Evolutionary conservation across 2,113 vertebrate genomes (phyloP), one percentile per base, ranked within the genome.

Genomic region (Callithrix jacchus): DNA sequence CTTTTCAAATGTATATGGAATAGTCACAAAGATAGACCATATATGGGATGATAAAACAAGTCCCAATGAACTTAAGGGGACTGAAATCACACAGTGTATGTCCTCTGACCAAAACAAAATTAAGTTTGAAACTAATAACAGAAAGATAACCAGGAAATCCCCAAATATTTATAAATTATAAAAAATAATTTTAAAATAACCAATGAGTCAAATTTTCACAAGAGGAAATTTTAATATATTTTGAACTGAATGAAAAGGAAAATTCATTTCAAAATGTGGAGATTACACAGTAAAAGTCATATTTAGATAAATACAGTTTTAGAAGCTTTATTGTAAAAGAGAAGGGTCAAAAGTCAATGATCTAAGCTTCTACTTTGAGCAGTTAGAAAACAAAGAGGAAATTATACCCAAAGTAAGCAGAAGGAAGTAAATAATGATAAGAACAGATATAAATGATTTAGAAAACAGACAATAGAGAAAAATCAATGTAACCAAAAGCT

Each of bases 161-260:
- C 49, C 68, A 91, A 85, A 77, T 97, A 94, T 58, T 87, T 97
- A 42, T 73, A 95, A 92, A 94, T 90, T 77, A 94, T 73, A 87
- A 93, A 95, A 68, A 45, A 95, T 45, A 82, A 11, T 42, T 92
- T 74, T 64, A 97, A 92, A 89, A 89, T 68, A 93, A 97, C 17
- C 30, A 23, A 82, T 40, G 7, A 58, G 21, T 93, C 79, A 96
- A 83, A 88, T 95, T 89, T 96, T 35, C 73, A 94, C 42, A 82
- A 92, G 35, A 14, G 18, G 18, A 96, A 80, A 93, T 61, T 10
- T 84, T 90, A 91, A 91, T 83, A 45, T 89, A 94, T 91, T 97
- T 94, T 96, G 4, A 96, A 87, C 1, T 76, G 42, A 95, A 93
- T 95, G 23, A 96, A 95, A 95, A 96, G 71, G 45, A 96, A 93